Evolutionary conservation across 2,113 vertebrate species (phyloP).

Genomic region (Phaetusa simplex): DNA sequence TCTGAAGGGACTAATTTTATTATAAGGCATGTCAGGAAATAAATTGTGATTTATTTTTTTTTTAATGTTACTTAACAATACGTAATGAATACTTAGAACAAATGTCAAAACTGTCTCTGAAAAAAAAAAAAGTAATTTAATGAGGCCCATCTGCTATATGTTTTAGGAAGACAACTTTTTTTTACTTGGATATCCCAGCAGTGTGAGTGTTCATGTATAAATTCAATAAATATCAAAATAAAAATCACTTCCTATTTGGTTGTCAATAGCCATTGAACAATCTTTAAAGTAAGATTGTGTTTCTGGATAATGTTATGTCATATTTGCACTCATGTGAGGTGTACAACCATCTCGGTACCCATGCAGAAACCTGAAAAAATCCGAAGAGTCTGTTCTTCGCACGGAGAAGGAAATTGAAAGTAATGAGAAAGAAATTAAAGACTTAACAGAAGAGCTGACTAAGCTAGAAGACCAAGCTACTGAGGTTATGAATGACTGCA

Average conservation of each 20-base stretch:
- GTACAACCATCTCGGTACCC: not conserved
- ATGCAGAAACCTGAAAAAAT: slow-evolving; percentile 90
- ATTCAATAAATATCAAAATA: not conserved
- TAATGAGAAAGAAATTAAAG: slow-evolving; percentile 76
- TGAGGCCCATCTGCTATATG: not conserved
- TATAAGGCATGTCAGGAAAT: not conserved
- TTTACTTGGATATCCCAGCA: not conserved
- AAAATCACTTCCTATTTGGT: not conserved
- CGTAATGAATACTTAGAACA: not conserved
- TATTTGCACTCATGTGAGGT: not conserved
- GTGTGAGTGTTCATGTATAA: not conserved
- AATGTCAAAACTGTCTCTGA: not conserved
- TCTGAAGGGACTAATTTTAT: not conserved
- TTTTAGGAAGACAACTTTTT: not conserved
- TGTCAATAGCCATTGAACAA: not conserved
- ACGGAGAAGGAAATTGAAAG: slow-evolving; percentile 83
- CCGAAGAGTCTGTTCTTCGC: slow-evolving; percentile 78
- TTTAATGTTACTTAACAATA: not conserved
- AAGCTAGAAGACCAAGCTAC: slow-evolving; percentile 86
- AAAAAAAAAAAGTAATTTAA: not conserved
- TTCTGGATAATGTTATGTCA: not conserved
- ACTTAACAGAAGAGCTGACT: slow-evolving; percentile 80
- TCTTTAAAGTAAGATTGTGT: not conserved
- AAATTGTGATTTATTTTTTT: not conserved
- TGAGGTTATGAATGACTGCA: slow-evolving; percentile 81